phyloP scores from a whole-genome alignment of 2,797 vertebrate genomes.

The Xenopus petersii region DNA sequence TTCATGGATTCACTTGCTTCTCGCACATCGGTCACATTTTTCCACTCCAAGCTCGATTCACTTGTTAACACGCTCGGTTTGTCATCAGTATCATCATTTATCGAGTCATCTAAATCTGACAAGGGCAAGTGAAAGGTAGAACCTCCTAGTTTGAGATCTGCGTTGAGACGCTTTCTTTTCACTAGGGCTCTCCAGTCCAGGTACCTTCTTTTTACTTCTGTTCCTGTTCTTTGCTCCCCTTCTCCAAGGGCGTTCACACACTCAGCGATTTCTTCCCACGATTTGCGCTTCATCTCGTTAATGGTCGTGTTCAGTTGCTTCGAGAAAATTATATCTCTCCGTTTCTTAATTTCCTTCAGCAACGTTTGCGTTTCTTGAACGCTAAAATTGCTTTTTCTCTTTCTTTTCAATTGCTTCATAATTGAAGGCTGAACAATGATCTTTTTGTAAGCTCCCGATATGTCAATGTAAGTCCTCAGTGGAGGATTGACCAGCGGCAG shows the following conservation, averaged over 20 bases:
- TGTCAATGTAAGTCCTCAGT: slow-evolving; percentile 6
- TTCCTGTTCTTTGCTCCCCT: slow-evolving; percentile 85
- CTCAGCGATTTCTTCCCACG: slow-evolving; percentile 92
- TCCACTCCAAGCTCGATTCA: slow-evolving; percentile 84
- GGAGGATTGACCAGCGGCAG: slow-evolving; percentile 14
- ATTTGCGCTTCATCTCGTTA: slow-evolving; percentile 90
- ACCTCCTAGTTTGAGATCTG: slow-evolving; percentile 80
- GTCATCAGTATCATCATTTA: slow-evolving; percentile 81
- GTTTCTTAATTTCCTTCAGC: slow-evolving; percentile 88
- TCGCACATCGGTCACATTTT: slow-evolving; percentile 78
- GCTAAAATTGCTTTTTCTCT: slow-evolving; percentile 94
- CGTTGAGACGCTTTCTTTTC: slow-evolving; percentile 85
- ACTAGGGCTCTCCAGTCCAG: slow-evolving; percentile 87
- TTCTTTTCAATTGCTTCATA: slow-evolving; percentile 89
- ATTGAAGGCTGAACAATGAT: slow-evolving; percentile 52
- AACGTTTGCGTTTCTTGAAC: slow-evolving; percentile 91
- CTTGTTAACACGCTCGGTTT: slow-evolving; percentile 80
- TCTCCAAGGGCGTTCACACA: slow-evolving; percentile 88
- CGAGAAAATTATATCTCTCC: slow-evolving; percentile 86
- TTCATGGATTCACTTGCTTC: slow-evolving; percentile 74
- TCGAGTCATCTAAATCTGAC: slow-evolving; percentile 80
- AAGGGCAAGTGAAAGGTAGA: slow-evolving; percentile 80
- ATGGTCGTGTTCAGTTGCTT: slow-evolving; percentile 91
- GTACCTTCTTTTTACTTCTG: slow-evolving; percentile 87
- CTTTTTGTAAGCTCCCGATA: slow-evolving; percentile 17